Evolutionary conservation across 2,797 vertebrate genomes (phyloP).

Genomic region (Pempheris klunzingeri): DNA sequence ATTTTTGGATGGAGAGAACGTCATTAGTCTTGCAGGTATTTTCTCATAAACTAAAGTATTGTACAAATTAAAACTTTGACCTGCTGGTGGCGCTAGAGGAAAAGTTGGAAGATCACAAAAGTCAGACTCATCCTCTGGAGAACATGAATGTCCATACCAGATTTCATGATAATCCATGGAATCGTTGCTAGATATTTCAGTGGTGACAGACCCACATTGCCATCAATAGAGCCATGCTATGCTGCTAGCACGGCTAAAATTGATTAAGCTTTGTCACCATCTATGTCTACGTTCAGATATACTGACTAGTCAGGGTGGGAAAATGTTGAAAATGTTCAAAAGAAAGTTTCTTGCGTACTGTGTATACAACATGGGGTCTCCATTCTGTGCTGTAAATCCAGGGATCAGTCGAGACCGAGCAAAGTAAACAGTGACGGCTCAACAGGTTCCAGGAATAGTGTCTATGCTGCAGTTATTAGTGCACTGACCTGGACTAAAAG

Average conservation of each 20-base stretch:
- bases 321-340: not conserved
- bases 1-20: no score
- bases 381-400: slow-evolving; percentile 8
- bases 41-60: not conserved
- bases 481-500: slow-evolving; percentile 20
- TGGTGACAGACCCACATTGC: not conserved
- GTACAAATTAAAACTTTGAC: not conserved
- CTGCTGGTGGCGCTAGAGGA: not conserved
- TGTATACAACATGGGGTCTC: not conserved
- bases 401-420: slow-evolving; percentile 1
- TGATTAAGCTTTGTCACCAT: not conserved
- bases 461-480: slow-evolving; percentile 11
- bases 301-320: not conserved
- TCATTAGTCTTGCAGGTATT: not conserved
- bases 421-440: slow-evolving; percentile 25
- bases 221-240: not conserved
- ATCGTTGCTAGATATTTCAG: not conserved
- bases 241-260: not conserved
- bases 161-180: not conserved
- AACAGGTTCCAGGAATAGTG: slow-evolving; percentile 39
- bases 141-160: not conserved
- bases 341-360: not conserved
- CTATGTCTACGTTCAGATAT: not conserved
- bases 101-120: not conserved
- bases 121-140: not conserved